These are phyloP conservation scores for Melolontha melolontha DNA, from an alignment of 2,888 invertebrate species.

Conservation along the genomic window DNA sequence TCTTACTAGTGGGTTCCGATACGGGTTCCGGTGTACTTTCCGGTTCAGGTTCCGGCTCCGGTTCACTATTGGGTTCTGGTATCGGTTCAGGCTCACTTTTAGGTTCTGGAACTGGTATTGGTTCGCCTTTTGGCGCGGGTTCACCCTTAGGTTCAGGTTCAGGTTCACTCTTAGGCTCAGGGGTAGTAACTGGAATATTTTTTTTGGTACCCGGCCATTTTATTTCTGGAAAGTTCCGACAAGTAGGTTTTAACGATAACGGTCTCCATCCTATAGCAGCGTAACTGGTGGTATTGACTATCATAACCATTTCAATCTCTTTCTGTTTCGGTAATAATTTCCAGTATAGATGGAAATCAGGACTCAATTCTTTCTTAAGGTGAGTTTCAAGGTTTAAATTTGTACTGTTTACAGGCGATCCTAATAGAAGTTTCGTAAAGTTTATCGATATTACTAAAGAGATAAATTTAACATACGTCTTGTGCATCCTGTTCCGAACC, in stretches of 20 bases:
- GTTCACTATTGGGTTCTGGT: slow-evolving; percentile 58
- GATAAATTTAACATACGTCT: slow-evolving; percentile 73
- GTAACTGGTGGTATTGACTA: slow-evolving; percentile 90
- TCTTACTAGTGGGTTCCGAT: slow-evolving; percentile 50
- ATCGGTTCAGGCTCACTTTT: slow-evolving; percentile 57
- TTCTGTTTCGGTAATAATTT: slow-evolving; percentile 81
- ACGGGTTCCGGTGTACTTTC: slow-evolving; percentile 44
- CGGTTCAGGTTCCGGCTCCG: slow-evolving; percentile 57
- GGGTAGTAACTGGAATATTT: slow-evolving; percentile 58
- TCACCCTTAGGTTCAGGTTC: slow-evolving; percentile 63
- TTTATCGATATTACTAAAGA: neutral
- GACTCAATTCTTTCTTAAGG: slow-evolving; percentile 77
- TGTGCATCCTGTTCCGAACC: slow-evolving; percentile 86
- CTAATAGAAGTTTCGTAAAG: slow-evolving; percentile 63
- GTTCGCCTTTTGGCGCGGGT: slow-evolving; percentile 52
- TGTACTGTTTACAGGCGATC: slow-evolving; percentile 80
- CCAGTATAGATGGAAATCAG: slow-evolving; percentile 87
- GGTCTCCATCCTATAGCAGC: slow-evolving; percentile 95
- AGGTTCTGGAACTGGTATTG: slow-evolving; percentile 61
- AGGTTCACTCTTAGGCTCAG: slow-evolving; percentile 63
- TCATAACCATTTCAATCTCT: slow-evolving; percentile 90
- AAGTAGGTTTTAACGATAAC: slow-evolving; percentile 76
- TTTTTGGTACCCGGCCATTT: slow-evolving; percentile 59
- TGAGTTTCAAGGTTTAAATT: slow-evolving; percentile 80
- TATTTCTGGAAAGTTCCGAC: slow-evolving; percentile 84